Percentiles rank a stretch among this genome's conserved stretches.
Evolutionary conservation across 2,113 vertebrate genomes (phyloP).

Genomic region (Malurus alboscapulatus): DNA sequence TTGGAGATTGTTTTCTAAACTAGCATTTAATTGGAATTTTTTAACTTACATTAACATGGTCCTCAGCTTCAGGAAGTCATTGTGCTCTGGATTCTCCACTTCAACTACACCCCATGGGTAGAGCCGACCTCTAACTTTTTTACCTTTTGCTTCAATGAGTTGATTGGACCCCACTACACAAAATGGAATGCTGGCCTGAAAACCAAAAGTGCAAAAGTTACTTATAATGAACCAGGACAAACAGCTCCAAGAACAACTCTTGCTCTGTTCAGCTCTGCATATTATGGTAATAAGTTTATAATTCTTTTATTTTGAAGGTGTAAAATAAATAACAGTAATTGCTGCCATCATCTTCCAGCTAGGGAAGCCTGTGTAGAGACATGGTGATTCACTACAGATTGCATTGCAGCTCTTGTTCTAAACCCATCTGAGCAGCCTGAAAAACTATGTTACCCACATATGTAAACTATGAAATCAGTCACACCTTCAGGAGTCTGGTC

Average conservation of each 20-base stretch:
- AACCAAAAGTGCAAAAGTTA: not conserved
- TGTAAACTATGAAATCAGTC: not conserved
- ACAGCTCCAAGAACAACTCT: not conserved
- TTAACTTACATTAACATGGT: conserved; percentile 95
- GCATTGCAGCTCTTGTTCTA: not conserved
- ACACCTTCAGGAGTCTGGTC: conserved; percentile 93
- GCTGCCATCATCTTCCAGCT: not conserved
- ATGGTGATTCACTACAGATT: not conserved
- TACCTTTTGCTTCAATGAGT: conserved; percentile 97
- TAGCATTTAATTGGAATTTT: not conserved
- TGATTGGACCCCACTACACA: conserved; percentile 98
- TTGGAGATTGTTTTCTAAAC: not conserved
- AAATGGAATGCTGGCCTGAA: conserved; percentile 94
- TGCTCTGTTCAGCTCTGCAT: not conserved
- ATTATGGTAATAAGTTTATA: not conserved
- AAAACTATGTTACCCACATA: not conserved
- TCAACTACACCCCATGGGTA: conserved; percentile 98
- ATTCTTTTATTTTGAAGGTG: not conserved
- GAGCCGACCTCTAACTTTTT: conserved; percentile 96
- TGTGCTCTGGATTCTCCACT: conserved; percentile 97
- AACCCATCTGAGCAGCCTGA: not conserved
- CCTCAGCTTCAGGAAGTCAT: conserved; percentile 96
- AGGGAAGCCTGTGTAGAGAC: not conserved
- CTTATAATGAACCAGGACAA: not conserved
- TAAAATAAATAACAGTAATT: not conserved